Percentiles rank a stretch among this genome's conserved stretches.
Conservation (phyloP, 2,888 invertebrate genomes). For the Tenthredo amoena region DNA sequence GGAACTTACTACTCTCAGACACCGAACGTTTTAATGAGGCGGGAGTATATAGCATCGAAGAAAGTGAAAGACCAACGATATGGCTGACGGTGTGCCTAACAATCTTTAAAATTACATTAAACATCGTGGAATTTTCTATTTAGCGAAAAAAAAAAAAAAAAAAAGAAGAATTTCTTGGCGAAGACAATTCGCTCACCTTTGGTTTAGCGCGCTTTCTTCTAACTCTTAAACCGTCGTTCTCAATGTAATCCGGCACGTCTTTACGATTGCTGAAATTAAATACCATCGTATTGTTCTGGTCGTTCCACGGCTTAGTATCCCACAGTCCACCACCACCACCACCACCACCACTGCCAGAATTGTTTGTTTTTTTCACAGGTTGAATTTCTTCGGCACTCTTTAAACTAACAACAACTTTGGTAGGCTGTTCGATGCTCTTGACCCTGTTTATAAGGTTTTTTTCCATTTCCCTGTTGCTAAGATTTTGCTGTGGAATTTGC, state of each 20-base stretch:
- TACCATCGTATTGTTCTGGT: conserved; percentile 87
- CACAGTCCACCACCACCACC: conserved; percentile 72
- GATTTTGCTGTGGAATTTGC: conserved; percentile 73
- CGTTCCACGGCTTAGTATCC: conserved; percentile 79
- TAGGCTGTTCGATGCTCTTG: conserved; percentile 81
- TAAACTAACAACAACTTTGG: conserved; percentile 77
- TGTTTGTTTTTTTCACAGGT: conserved; percentile 70
- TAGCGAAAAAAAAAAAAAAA: not conserved
- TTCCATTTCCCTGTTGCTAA: conserved; percentile 84
- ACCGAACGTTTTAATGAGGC: conserved; percentile 54
- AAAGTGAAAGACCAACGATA: conserved; percentile 57
- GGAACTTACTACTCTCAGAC: conserved; percentile 40
- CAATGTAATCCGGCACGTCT: conserved; percentile 94
- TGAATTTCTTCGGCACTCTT: conserved; percentile 76
- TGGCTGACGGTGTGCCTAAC: not conserved
- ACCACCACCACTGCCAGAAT: conserved; percentile 63
- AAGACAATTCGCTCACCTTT: conserved; percentile 82
- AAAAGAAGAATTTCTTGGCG: not conserved
- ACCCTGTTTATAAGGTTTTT: conserved; percentile 85
- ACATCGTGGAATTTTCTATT: not conserved
- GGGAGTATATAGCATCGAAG: conserved; percentile 44
- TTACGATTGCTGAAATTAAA: conserved; percentile 93
- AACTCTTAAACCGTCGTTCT: conserved; percentile 91
- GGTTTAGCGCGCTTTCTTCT: conserved; percentile 84
- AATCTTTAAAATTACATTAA: not conserved